These are phyloP conservation scores for Centruroides vittatus DNA, from an alignment of 1,140 invertebrate species.

Conservation along the genomic window DNA sequence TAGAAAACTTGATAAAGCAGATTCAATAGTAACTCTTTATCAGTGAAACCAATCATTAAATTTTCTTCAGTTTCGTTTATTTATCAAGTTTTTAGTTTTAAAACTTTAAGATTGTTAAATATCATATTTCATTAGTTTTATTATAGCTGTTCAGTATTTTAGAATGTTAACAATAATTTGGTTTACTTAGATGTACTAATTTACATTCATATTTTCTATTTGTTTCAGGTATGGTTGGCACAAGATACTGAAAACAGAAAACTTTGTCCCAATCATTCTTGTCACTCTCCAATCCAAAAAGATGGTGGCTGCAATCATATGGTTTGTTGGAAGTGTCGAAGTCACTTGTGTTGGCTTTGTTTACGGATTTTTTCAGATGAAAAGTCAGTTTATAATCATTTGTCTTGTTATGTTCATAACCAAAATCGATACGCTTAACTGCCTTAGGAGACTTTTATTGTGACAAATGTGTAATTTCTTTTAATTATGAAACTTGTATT, in stretches of 20 bases:
- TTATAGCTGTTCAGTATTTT: too few species aligned
- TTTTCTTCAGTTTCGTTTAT: too few species aligned
- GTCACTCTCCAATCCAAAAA: conserved; percentile 17
- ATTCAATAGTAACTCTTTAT: too few species aligned
- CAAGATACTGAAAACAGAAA: conserved; percentile 5
- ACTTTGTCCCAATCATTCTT: conserved; percentile 11
- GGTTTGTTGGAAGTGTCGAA: conserved; percentile 13
- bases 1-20: too few species aligned
- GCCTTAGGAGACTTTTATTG: too few species aligned
- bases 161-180: too few species aligned
- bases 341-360: conserved; percentile 18
- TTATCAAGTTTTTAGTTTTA: too few species aligned
- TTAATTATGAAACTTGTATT: too few species aligned
- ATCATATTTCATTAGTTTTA: too few species aligned
- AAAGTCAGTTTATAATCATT: conserved; percentile 3
- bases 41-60: too few species aligned
- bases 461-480: too few species aligned
- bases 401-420: conserved; percentile 1
- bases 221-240: conserved; percentile 8
- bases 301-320: conserved; percentile 19
- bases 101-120: too few species aligned
- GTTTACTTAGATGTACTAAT: not conserved
- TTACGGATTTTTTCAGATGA: not conserved
- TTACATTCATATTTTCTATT: not conserved
- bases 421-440: not conserved